phyloP scores from a whole-genome alignment of 2,113 vertebrate genomes.

The Limanda limanda region DNA sequence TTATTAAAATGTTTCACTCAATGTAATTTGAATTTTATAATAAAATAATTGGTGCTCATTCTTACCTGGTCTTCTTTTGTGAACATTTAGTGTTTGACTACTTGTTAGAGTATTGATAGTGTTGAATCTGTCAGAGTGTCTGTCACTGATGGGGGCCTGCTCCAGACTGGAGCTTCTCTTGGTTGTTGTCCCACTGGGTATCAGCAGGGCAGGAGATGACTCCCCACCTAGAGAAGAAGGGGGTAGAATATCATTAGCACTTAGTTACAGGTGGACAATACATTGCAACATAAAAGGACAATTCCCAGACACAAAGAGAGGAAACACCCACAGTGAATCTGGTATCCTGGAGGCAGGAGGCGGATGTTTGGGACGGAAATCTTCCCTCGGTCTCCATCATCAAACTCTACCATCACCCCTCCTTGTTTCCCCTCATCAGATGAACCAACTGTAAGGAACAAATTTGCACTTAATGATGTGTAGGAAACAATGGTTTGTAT shows the following conservation, averaged over 20 bases:
- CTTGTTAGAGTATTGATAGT: slow-evolving; percentile 15
- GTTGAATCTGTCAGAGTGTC: slow-evolving; percentile 78
- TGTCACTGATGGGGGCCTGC: slow-evolving; percentile 75
- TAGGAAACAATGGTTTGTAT: neutral
- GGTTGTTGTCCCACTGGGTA: slow-evolving; percentile 79
- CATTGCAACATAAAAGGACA: neutral
- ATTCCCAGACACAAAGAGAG: neutral
- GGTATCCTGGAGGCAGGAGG: slow-evolving; percentile 93
- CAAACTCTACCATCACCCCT: slow-evolving; percentile 94
- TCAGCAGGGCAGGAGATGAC: slow-evolving; percentile 84
- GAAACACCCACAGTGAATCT: slow-evolving; percentile 89
- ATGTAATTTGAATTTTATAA: neutral
- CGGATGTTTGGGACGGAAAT: slow-evolving; percentile 94
- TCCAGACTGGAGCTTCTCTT: slow-evolving; percentile 81
- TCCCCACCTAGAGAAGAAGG: slow-evolving; percentile 83
- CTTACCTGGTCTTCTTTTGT: slow-evolving; percentile 88
- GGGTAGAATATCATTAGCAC: neutral
- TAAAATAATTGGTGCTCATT: slow-evolving; percentile 65
- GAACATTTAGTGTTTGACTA: slow-evolving; percentile 63
- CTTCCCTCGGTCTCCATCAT: slow-evolving; percentile 93
- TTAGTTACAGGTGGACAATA: neutral
- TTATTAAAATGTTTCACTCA: neutral
- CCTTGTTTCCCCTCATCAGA: slow-evolving; percentile 88
- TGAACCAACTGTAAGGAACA: slow-evolving; percentile 72
- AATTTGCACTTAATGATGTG: neutral